phyloP scores from a whole-genome alignment of 2,113 vertebrate species.

The Semnornis frantzii region DNA sequence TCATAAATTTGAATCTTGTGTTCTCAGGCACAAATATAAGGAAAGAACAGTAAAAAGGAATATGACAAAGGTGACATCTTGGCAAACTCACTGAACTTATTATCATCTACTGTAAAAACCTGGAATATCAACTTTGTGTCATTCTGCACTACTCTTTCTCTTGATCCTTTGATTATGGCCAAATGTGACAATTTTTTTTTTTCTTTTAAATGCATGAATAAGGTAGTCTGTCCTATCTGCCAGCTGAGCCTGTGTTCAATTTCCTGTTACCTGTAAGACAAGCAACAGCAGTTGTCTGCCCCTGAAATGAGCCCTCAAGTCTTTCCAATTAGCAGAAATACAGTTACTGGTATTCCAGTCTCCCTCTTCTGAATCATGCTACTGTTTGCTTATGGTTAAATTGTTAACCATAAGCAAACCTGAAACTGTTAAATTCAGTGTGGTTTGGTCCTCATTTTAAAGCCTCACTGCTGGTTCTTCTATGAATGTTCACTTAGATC shows the following conservation, averaged over 20 bases:
- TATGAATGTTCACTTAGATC: neutral
- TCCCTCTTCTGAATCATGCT: neutral
- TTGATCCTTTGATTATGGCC: neutral
- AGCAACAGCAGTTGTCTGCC: neutral
- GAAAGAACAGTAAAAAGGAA: slow-evolving; percentile 55
- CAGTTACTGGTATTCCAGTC: neutral
- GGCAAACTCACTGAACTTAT: slow-evolving; percentile 43
- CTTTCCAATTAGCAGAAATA: neutral
- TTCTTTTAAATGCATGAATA: neutral
- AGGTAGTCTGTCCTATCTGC: neutral
- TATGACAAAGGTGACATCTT: slow-evolving; percentile 58
- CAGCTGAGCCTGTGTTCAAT: neutral
- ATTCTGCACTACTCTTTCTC: neutral
- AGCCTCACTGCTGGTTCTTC: neutral
- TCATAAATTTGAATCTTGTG: slow-evolving; percentile 68
- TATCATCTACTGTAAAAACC: slow-evolving; percentile 22
- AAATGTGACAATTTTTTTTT: neutral
- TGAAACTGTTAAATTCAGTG: neutral
- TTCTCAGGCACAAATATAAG: slow-evolving; percentile 57
- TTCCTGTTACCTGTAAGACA: neutral
- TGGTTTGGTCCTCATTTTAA: neutral
- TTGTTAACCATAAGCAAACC: too few species aligned
- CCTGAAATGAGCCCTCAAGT: neutral
- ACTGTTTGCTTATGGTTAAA: neutral
- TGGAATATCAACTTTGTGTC: slow-evolving; percentile 22